Evolutionary conservation across 2,797 vertebrate species (phyloP).

Genomic region (Hyperoplus immaculatus): DNA sequence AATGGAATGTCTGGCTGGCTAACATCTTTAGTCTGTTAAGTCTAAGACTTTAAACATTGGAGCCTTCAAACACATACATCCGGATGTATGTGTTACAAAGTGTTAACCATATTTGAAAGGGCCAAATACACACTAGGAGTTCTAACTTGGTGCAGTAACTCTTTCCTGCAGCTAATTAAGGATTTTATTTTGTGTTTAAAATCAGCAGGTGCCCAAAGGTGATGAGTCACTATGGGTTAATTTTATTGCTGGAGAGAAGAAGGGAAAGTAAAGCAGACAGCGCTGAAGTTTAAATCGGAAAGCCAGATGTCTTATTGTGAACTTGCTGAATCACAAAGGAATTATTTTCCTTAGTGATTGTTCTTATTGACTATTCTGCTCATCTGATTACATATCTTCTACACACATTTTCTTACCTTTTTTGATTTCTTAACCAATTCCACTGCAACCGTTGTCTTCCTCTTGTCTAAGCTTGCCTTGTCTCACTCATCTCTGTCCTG

Average conservation of each 20-base stretch:
- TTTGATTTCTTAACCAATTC: slow-evolving; percentile 27
- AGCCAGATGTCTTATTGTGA: slow-evolving; percentile 53
- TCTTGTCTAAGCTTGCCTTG: not conserved
- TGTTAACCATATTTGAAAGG: slow-evolving; percentile 4
- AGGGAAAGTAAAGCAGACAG: slow-evolving; percentile 20
- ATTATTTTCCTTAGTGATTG: slow-evolving; percentile 13
- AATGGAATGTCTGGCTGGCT: slow-evolving; percentile 1
- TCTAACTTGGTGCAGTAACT: slow-evolving; percentile 38
- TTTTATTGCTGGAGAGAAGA: slow-evolving; percentile 52
- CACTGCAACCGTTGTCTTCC: slow-evolving; percentile 21
- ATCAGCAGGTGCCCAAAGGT: slow-evolving; percentile 62
- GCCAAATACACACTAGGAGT: slow-evolving; percentile 21
- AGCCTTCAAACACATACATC: slow-evolving; percentile 23
- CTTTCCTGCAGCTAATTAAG: slow-evolving; percentile 54
- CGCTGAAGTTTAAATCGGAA: slow-evolving; percentile 59
- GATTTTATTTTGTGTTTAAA: slow-evolving; percentile 58
- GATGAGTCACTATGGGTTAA: slow-evolving; percentile 56
- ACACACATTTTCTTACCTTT: not conserved
- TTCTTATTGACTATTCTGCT: not conserved
- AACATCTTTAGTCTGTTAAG: slow-evolving; percentile 28
- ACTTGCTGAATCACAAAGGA: slow-evolving; percentile 39
- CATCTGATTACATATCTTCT: slow-evolving; percentile 20
- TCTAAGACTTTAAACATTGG: slow-evolving; percentile 7
- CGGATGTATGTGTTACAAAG: slow-evolving; percentile 1
- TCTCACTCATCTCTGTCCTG: slow-evolving; percentile 7